phyloP scores from a whole-genome alignment of 2,888 invertebrate species.

The Drosophila diplacantha region DNA sequence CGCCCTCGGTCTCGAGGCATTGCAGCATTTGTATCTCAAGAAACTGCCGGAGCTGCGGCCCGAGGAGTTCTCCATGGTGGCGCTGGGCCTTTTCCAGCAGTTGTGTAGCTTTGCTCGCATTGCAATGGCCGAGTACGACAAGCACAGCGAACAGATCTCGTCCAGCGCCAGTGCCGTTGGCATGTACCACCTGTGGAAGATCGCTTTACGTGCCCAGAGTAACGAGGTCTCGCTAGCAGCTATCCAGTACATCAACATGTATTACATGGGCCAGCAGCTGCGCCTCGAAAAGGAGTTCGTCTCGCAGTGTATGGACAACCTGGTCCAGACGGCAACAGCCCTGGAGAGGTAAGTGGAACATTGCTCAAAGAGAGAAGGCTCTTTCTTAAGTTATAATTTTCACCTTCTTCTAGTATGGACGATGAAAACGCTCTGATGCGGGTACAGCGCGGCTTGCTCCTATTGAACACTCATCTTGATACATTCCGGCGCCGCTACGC shows the following conservation, averaged over 20 bases:
- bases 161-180: conserved; percentile 83
- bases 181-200: conserved; percentile 96
- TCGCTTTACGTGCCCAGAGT: conserved; percentile 92
- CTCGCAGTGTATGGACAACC: conserved; percentile 93
- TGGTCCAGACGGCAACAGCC: conserved; percentile 89
- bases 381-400: background rate
- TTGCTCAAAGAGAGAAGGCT: background rate
- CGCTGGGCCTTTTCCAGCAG: conserved; percentile 93
- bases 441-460: conserved; percentile 91
- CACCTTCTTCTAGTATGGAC: conserved; percentile 65
- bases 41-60: conserved; percentile 93
- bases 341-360: conserved; percentile 77
- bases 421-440: conserved; percentile 89
- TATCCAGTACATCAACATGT: conserved; percentile 94
- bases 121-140: conserved; percentile 84
- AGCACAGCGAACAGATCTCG: conserved; percentile 74
- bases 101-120: conserved; percentile 91
- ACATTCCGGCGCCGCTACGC: conserved; percentile 93
- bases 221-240: conserved; percentile 97
- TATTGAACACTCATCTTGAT: conserved; percentile 95
- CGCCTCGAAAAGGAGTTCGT: conserved; percentile 96
- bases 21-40: conserved; percentile 91
- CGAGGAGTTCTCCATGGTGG: conserved; percentile 94
- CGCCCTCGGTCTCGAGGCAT: conserved; percentile 90
- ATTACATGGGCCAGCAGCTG: conserved; percentile 94